Evolutionary conservation across 30 jellyfish, hydroid and myxozoan species (phyloP).

Genomic region (Cassiopea xamachana): DNA sequence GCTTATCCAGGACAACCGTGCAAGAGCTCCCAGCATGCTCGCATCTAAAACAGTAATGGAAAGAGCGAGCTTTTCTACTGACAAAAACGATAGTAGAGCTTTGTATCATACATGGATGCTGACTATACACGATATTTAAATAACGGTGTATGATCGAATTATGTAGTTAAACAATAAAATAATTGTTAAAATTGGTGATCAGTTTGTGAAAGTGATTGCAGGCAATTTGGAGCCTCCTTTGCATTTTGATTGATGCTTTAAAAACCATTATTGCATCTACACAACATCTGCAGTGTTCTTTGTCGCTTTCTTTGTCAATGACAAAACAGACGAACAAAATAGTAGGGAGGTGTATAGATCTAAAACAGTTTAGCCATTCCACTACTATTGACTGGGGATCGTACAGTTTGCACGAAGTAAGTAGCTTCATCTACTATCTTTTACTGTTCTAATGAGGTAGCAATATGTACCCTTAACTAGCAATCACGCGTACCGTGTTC

Average conservation of each 20-base stretch:
- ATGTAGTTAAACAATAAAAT: not conserved
- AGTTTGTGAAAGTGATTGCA: not conserved
- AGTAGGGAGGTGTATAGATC: not conserved
- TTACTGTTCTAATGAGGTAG: not conserved
- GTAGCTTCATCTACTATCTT: not conserved
- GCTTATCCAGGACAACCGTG: too few species aligned
- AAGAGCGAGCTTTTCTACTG: too few species aligned
- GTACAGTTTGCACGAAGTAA: not conserved
- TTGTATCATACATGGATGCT: too few species aligned
- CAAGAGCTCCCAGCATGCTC: too few species aligned
- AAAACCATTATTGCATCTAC: not conserved
- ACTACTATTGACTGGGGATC: not conserved
- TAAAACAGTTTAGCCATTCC: not conserved
- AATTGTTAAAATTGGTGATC: not conserved
- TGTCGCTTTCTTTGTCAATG: not conserved
- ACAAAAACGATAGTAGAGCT: too few species aligned
- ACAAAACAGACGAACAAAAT: not conserved
- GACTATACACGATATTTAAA: too few species aligned
- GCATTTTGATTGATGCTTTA: not conserved
- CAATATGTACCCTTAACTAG: too few species aligned
- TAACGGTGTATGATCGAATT: too few species aligned
- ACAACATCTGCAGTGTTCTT: constrained; percentile 6
- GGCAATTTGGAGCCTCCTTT: not conserved
- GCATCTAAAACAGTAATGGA: too few species aligned
- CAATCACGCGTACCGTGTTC: too few species aligned